Conservation (phyloP, 1,140 invertebrate genomes). For the Microplitis mediator region DNA sequence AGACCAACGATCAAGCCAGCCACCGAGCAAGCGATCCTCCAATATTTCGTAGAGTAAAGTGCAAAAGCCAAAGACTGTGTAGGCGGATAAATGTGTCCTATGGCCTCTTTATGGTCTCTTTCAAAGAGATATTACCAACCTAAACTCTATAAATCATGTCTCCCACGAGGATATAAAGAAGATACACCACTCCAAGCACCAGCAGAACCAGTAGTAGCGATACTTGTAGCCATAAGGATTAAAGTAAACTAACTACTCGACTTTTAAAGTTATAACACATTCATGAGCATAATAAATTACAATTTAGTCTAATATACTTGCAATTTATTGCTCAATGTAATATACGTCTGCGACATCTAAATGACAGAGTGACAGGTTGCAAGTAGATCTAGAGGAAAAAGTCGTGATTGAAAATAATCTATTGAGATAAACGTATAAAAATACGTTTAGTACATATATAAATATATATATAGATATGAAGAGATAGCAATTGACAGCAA, state of each 20-base stretch:
- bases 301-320: conserved; percentile 18
- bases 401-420: no score
- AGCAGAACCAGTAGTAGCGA: no score
- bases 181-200: neutral
- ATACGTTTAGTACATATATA: no score
- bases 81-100: neutral
- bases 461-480: no score
- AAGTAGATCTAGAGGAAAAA: no score
- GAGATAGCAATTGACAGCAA: neutral
- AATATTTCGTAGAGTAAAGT: conserved; percentile 5
- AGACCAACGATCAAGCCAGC: neutral
- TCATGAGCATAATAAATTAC: conserved; percentile 9
- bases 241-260: neutral
- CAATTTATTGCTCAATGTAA: neutral
- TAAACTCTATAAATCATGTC: conserved; percentile 24
- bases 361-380: no score
- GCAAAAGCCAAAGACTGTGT: conserved; percentile 3
- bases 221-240: neutral
- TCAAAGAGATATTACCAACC: neutral
- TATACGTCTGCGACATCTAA: no score
- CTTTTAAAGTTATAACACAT: neutral
- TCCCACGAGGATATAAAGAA: neutral
- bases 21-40: conserved; percentile 1
- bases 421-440: no score
- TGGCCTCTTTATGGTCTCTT: neutral